Evolutionary conservation across 2,113 vertebrate genomes (phyloP), one percentile per base, ranked within the genome.

Genomic region (Caloenas nicobarica): DNA sequence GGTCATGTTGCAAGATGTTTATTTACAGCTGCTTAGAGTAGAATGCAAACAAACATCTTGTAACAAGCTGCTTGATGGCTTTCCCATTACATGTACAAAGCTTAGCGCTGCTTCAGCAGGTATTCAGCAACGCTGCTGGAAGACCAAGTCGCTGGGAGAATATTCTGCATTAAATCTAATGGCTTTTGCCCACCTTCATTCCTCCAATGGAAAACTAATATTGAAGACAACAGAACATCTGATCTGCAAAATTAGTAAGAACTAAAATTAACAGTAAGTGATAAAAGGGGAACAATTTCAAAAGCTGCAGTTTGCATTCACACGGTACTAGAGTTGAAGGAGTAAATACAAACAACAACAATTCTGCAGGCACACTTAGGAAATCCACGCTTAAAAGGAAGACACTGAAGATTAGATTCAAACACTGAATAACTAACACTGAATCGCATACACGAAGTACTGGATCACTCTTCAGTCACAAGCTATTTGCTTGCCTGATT

Each of bases 11-110:
- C 82, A 91, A 92, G 88, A 54, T 77, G 77, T 78, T 93, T 95
- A 61, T 84, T 93, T 93, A 91, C 86, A 92, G 88, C 65, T 92
- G 93, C 64, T 88, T 71, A 46, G 53, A 74, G 46, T 2, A 81
- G 46, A 94, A 81, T 17, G 61, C 57, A 93, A 84, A 90, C 71
- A 91, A 93, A 76, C 69, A 90, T 42, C 91, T 93, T 81, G 50
- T 72, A 79, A 61, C 78, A 91, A 93, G 90, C 57, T 78, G 69
- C 80, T 62, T n/a, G 71, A 36, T 36, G 64, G 72, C 42, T 62
- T 46, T 86, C n/a, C 64, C 57, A 7, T 87, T 57, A 56, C 77
- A 56, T 5, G 9, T 4, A 16, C 31, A 79, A 81, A 64, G 65
- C 71, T 71, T n/a, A 83, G 82, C 76, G 48, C 9, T 24, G 66